phyloP scores from a whole-genome alignment of 2,797 vertebrate species.

The Paguma larvata region DNA sequence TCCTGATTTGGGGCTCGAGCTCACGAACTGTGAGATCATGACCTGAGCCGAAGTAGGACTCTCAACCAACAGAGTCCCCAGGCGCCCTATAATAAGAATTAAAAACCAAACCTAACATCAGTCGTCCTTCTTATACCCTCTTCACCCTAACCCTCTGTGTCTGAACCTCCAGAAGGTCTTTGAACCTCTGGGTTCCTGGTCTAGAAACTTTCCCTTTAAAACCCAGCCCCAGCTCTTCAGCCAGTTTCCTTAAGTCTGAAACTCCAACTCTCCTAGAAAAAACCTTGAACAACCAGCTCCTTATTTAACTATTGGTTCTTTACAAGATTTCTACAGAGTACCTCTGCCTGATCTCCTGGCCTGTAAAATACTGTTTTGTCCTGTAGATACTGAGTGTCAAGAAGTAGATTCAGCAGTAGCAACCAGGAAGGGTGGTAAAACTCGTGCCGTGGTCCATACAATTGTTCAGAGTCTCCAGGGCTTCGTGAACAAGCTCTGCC shows the following conservation, averaged over 20 bases:
- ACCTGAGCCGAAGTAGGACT: not conserved
- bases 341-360: not conserved
- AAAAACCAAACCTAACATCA: not conserved
- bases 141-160: not conserved
- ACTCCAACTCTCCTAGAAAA: not conserved
- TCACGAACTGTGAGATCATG: too few relatives aligned
- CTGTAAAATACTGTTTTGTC: not conserved
- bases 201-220: not conserved
- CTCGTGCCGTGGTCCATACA: fast-evolving
- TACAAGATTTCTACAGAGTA: not conserved
- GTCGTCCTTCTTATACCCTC: not conserved
- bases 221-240: not conserved
- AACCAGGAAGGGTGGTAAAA: not conserved
- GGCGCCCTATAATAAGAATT: not conserved
- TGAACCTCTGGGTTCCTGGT: not conserved
- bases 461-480: not conserved
- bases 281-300: not conserved
- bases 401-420: not conserved
- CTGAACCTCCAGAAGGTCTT: not conserved
- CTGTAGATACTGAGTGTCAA: not conserved
- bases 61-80: too few relatives aligned
- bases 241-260: not conserved
- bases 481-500: not conserved
- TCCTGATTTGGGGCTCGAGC: too few relatives aligned
- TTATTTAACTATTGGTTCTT: not conserved